Conservation (phyloP, 35 echinoderm and acorn worm genomes). For the Hemicentrotus pulcherrimus region DNA sequence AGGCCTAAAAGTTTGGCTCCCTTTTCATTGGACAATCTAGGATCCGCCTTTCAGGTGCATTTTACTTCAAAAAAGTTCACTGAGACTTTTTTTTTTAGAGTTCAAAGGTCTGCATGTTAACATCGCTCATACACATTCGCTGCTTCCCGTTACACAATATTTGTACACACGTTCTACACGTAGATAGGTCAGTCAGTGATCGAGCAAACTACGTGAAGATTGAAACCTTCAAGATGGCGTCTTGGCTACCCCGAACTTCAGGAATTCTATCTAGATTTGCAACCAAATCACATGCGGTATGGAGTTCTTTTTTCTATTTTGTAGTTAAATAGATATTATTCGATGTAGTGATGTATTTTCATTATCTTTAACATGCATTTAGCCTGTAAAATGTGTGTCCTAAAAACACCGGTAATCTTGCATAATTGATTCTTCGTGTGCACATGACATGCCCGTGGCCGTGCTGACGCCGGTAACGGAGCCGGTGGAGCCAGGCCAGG, state of each 20-base stretch:
- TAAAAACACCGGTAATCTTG: not conserved
- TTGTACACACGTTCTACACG: not conserved
- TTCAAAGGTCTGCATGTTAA: no score
- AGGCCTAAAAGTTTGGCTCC: no score
- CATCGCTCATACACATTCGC: not conserved
- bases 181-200: not conserved
- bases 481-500: not conserved
- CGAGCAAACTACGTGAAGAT: not conserved
- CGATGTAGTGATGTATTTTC: not conserved
- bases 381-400: not conserved
- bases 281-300: constrained; percentile 50
- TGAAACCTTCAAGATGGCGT: constrained; percentile 50
- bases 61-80: no score
- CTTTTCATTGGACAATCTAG: no score
- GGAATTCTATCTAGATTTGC: constrained; percentile 46
- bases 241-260: constrained; percentile 54
- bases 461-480: not conserved
- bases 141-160: not conserved
- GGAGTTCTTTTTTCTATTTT: not conserved
- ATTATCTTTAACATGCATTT: not conserved
- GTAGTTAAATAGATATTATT: not conserved
- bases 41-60: no score
- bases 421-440: no score
- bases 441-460: no score
- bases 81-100: no score